Evolutionary conservation across 2,797 vertebrate genomes (phyloP), one percentile per base, ranked within the genome.

Genomic region (Scyliorhinus canicula): DNA sequence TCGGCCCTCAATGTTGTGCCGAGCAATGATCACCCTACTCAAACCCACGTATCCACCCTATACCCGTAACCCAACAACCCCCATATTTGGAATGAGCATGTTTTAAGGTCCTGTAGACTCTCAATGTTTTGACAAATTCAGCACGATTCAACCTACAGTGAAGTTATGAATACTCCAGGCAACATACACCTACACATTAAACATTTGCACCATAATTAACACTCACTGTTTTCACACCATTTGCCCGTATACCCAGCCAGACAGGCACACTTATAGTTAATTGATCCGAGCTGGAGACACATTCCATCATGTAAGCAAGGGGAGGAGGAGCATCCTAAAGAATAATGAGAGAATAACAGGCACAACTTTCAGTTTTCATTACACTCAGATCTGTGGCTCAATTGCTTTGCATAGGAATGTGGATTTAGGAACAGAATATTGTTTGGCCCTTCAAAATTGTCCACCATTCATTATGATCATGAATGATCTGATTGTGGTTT

Each of bases 261-360:
- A 96, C 99, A 99, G 95, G 98, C 98, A 93, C 99, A 99, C 95
- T 96, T 98, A 96, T 98, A 99, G 91, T 97, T 97, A 95, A 97
- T 96, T 0, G 97, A 97, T 82, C 97, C 97, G 96, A 98, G 98
- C 95, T 98, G 96, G 96, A 99, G 95, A 95, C 99, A 99, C 0
- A 98, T 99, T 95, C 99, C 98, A 60, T 99, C 99, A 1, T 99
- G 98, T 95, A 98, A 97, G 96, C 99, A 99, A 0, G 99, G 99
- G 86, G 98, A 98, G 0, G 99, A 99, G 96, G 98, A 98, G 96
- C 99, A 99, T 0, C 98, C 99, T 99, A 96, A 0, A 96, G 96
- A 95, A 97, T 40, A 96, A 96, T 95, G 5, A 94, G 44, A 69
- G 63, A 88, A 52, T 5, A 31, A 74, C 57, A 91, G 9, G n/a